A percentile compares a stretch with the other conserved stretches of the same genome.
phyloP scores from a whole-genome alignment of 2,113 vertebrate species.

The Tapirus terrestris region DNA sequence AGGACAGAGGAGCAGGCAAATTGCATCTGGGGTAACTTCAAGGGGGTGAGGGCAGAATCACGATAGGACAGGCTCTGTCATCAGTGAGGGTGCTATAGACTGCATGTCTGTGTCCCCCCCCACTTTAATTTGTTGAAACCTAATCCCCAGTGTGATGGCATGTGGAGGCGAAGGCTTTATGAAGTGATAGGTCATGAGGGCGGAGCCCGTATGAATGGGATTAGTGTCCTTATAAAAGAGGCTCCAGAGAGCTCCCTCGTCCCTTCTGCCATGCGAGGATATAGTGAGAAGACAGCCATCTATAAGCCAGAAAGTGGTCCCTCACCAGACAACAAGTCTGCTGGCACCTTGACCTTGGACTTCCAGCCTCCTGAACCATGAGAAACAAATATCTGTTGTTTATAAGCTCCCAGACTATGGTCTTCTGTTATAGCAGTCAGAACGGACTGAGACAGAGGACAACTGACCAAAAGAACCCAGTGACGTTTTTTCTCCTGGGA shows the following conservation, averaged over 20 bases:
- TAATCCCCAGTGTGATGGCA: neutral
- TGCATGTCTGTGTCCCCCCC: no score
- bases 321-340: neutral
- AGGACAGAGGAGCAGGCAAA: no score
- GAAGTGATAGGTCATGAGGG: rapidly evolving
- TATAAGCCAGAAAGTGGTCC: neutral
- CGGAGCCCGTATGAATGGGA: neutral
- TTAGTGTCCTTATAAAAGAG: neutral
- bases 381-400: neutral
- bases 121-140: neutral
- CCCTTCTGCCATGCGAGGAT: rapidly evolving
- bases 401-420: rapidly evolving
- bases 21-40: no score
- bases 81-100: no score
- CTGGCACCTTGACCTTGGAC: no score
- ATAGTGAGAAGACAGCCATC: no score
- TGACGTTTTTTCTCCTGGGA: neutral
- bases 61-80: neutral
- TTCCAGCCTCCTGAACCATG: neutral
- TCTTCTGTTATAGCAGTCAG: neutral
- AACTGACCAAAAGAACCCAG: neutral
- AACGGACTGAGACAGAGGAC: neutral
- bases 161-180: neutral
- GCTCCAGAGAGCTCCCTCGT: neutral
- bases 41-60: neutral